Evolutionary conservation across 2,888 invertebrate species (phyloP), one percentile per base, ranked within the genome.

Genomic region (Stenodema calcarata): DNA sequence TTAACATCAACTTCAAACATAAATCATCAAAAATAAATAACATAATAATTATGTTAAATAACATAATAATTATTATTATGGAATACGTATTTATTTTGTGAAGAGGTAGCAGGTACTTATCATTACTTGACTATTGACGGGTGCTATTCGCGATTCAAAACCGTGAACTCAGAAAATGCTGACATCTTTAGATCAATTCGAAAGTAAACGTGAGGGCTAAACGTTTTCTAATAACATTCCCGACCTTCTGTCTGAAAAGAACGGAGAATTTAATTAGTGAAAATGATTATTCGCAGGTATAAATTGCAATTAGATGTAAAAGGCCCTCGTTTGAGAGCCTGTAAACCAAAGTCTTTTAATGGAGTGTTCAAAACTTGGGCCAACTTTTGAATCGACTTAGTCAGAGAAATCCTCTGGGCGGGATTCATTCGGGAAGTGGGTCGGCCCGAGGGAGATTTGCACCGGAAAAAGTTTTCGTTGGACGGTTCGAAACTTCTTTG

Each of bases 321-420:
- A 41, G 41, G n/a, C 73, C 18, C 28, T 70, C 30, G 27, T 16
- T 3, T 14, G 35, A 18, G 6, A 30, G 41, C 35, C 73, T 73
- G 16, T 35, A 41, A 28, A 16, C 41, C 35, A 1, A 35, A 73
- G 73, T 73, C 73, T 73, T 73, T 73, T 73, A 73, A 73, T 73
- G 73, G 73, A 73, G 73, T 73, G 73, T 73, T 73, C 73, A 18
- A 73, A 73, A 73, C 73, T 73, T 73, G 30, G 73, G 41, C 35
- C 73, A 41, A 73, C 30, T 41, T 35, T 73, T 73, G 41, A 73
- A 30, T 73, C 73, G 30, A 16, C 73, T 73, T 73, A 73, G 73
- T n/a, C 4, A 30, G 35, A 16, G 62, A 62, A n/a, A 12, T 12
- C 27, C 23, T 23, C 18, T 23, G 18, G 62, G 62, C 23, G 62